Conservation (phyloP, 2,888 invertebrate genomes). For the Cinara cedri region DNA sequence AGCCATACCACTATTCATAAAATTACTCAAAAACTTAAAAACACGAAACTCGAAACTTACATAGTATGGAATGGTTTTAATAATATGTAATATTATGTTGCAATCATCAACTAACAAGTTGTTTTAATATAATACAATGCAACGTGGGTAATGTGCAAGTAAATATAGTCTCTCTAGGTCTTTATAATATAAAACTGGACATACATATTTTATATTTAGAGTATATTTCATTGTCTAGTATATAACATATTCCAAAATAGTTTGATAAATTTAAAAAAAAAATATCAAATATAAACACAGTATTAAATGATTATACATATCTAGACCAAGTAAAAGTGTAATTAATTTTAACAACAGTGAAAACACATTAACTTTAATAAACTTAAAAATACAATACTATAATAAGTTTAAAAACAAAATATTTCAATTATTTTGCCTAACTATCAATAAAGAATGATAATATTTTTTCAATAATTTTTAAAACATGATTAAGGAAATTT, state of each 20-base stretch:
- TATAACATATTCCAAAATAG: constrained; percentile 10
- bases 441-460: neutral
- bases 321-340: neutral
- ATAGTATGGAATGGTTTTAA: too few species aligned
- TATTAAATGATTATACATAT: neutral
- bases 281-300: constrained; percentile 20
- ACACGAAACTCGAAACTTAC: too few species aligned
- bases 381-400: neutral
- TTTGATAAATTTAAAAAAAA: constrained; percentile 12
- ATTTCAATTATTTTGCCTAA: too few species aligned
- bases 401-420: too few species aligned
- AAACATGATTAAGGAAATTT: neutral
- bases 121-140: too few species aligned
- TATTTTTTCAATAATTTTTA: neutral
- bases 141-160: too few species aligned
- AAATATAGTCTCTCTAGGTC: too few species aligned
- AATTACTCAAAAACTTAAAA: too few species aligned
- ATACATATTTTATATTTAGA: neutral
- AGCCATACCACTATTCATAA: too few species aligned
- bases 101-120: too few species aligned
- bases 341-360: neutral
- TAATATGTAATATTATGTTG: too few species aligned
- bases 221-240: neutral
- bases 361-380: constrained; percentile 6
- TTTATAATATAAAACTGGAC: neutral